These are phyloP conservation scores for Oryzias curvinotus DNA, from an alignment of 2,113 vertebrate species.

Conservation along the genomic window DNA sequence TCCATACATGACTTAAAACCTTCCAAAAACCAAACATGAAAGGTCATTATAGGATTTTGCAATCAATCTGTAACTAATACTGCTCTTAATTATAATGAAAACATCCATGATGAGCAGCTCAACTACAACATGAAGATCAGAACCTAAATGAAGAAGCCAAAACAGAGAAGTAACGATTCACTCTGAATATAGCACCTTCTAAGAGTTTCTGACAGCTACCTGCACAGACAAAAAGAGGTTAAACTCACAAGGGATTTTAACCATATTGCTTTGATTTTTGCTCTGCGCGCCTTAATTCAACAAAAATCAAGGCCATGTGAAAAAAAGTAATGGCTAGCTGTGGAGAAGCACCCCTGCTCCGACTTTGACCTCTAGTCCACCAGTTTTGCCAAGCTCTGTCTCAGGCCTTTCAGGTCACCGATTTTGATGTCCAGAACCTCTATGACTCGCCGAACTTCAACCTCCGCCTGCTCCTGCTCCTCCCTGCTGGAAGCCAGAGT, in stretches of 20 bases:
- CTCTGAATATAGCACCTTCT: slow-evolving; percentile 36
- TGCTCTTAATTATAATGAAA: too few species aligned
- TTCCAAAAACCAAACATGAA: too few species aligned
- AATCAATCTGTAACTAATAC: too few species aligned
- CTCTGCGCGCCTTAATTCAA: slow-evolving; percentile 18
- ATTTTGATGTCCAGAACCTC: slow-evolving; percentile 90
- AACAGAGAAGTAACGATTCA: not conserved
- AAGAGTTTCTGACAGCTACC: slow-evolving; percentile 15
- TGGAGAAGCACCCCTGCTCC: slow-evolving; percentile 50
- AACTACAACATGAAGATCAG: too few species aligned
- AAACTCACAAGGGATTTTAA: slow-evolving; percentile 1
- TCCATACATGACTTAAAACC: not conserved
- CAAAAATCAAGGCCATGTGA: slow-evolving; percentile 22
- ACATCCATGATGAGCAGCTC: too few species aligned
- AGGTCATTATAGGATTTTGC: too few species aligned
- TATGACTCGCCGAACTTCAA: slow-evolving; percentile 81
- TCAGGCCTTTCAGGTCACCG: slow-evolving; percentile 86
- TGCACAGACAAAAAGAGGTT: slow-evolving; percentile 18
- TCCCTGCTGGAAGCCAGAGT: slow-evolving; percentile 78
- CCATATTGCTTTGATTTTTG: slow-evolving; percentile 27
- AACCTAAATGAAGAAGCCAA: too few species aligned
- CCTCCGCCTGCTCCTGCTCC: slow-evolving; percentile 75
- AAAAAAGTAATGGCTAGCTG: slow-evolving; percentile 14
- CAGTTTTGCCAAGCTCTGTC: slow-evolving; percentile 87
- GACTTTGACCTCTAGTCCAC: slow-evolving; percentile 74